These are phyloP conservation scores for Smittia aterrima DNA, from an alignment of 2,888 invertebrate genomes.

Conservation along the genomic window DNA sequence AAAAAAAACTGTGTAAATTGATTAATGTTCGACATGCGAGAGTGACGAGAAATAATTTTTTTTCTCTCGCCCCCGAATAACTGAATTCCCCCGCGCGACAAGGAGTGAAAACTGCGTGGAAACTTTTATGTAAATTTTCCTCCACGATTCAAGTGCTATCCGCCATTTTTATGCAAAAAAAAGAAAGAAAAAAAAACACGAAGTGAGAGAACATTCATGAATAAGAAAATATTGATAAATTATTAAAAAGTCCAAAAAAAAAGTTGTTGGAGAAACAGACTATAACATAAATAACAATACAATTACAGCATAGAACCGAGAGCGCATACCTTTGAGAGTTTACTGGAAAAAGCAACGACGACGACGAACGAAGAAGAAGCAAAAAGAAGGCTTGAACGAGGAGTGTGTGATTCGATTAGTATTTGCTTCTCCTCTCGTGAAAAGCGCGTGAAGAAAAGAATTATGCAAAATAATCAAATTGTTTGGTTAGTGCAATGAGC, in stretches of 20 bases:
- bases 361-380: background rate
- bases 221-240: conserved; percentile 33
- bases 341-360: background rate
- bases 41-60: background rate
- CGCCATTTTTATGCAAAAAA: conserved; percentile 42
- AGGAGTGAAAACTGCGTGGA: background rate
- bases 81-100: too few species aligned
- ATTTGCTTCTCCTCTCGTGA: background rate
- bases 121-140: conserved; percentile 15
- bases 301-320: conserved; percentile 5
- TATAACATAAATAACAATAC: conserved; percentile 25
- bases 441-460: background rate
- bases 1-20: background rate
- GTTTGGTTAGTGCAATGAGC: conserved; percentile 20
- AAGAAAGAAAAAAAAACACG: background rate
- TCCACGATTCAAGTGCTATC: conserved; percentile 33
- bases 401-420: conserved; percentile 19
- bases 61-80: background rate
- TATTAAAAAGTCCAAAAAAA: conserved; percentile 5
- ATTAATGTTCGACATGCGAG: background rate
- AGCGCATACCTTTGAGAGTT: conserved; percentile 13
- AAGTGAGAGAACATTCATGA: background rate
- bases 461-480: conserved; percentile 29
- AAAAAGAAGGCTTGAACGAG: background rate
- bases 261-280: background rate